Conservation (phyloP, 2,113 vertebrate species). For the Pardalotus punctatus region DNA sequence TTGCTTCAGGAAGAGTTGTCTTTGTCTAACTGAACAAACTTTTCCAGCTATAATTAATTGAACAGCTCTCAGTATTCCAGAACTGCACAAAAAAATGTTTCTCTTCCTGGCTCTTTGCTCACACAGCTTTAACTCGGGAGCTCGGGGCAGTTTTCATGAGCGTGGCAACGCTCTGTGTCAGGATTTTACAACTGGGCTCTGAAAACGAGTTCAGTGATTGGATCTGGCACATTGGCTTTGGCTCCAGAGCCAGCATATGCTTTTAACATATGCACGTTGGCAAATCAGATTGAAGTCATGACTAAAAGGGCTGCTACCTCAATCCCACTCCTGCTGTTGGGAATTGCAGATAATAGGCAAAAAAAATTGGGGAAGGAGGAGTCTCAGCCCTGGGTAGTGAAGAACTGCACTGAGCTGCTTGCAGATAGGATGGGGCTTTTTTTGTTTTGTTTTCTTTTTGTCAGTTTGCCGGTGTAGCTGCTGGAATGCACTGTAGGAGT, state of each 20-base stretch:
- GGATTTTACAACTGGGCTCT: not conserved
- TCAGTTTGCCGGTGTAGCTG: not conserved
- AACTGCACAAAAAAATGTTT: not conserved
- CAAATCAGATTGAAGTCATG: not conserved
- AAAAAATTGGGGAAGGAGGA: not conserved
- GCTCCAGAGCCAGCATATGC: not conserved
- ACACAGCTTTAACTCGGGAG: not conserved
- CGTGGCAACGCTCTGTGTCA: not conserved
- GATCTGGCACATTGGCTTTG: constrained; percentile 30
- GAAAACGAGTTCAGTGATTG: not conserved
- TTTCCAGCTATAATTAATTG: not conserved
- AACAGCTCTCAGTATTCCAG: not conserved
- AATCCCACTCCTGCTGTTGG: not conserved
- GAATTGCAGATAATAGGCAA: not conserved
- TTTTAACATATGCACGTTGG: constrained; percentile 6
- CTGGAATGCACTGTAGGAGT: not conserved
- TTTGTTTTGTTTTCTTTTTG: not conserved
- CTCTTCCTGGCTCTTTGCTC: not conserved
- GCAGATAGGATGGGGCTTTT: not conserved
- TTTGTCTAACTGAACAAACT: not conserved
- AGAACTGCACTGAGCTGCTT: not conserved
- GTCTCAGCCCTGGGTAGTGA: not conserved
- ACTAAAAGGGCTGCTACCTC: constrained; percentile 4
- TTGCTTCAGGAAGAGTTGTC: not conserved
- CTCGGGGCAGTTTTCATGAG: not conserved